Percentiles rank a stretch among this genome's conserved stretches.
Conservation (phyloP, 30 jellyfish, hydroid and myxozoan species). For the Aurelia sp. region DNA sequence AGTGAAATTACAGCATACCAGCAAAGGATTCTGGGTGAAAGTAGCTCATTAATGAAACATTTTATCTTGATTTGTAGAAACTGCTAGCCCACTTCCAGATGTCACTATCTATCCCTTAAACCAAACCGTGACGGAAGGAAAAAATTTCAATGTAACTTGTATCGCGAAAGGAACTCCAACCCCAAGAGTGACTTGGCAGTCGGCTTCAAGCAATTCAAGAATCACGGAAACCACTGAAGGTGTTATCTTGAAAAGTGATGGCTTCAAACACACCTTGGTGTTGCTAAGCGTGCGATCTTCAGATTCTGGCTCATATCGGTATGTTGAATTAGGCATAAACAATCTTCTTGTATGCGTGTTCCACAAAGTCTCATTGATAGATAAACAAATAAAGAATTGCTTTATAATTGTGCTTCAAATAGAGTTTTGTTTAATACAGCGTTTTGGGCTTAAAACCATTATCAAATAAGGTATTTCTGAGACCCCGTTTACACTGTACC, state of each 20-base stretch:
- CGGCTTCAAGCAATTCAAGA: conserved; percentile 55
- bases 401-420: too few relatives aligned
- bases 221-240: conserved; percentile 73
- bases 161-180: conserved; percentile 71
- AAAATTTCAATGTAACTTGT: conserved; percentile 64
- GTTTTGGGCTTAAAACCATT: too few relatives aligned
- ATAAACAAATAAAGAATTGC: too few relatives aligned
- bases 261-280: conserved; percentile 25
- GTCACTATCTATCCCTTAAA: conserved; percentile 55
- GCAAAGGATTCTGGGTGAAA: too few relatives aligned
- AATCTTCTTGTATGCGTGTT: too few relatives aligned
- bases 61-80: conserved; percentile 45
- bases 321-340: neutral
- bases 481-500: too few relatives aligned
- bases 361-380: too few relatives aligned
- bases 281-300: conserved; percentile 42
- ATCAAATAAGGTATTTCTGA: too few relatives aligned
- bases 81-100: conserved; percentile 52
- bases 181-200: conserved; percentile 71
- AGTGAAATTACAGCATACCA: neutral
- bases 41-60: too few relatives aligned
- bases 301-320: conserved; percentile 81
- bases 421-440: too few relatives aligned
- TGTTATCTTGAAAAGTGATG: conserved; percentile 33
- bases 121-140: conserved; percentile 69